phyloP scores from a whole-genome alignment of 2,797 vertebrate genomes.

The Mus spretus region DNA sequence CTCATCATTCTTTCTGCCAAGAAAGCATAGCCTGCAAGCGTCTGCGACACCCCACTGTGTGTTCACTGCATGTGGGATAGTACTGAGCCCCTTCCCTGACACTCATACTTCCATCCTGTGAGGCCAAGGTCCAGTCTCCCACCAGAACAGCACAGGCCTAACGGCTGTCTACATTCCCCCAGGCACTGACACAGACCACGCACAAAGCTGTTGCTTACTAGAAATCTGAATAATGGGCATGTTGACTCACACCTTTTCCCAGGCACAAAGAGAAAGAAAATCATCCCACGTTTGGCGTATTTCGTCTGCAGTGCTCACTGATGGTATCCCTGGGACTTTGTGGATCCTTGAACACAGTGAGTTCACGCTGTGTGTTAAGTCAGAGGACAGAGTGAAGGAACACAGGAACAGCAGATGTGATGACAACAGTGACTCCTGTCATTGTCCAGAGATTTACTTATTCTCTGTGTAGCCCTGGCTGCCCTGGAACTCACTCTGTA shows the following conservation, averaged over 20 bases:
- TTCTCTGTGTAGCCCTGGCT: too few species aligned
- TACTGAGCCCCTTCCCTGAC: not conserved
- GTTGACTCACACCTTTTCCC: not conserved
- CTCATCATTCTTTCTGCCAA: not conserved
- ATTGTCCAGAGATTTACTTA: not conserved
- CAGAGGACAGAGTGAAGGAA: not conserved
- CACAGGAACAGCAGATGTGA: accelerated
- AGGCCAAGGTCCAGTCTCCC: not conserved
- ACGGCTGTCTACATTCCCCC: not conserved
- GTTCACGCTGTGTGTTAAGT: not conserved
- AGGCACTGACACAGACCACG: not conserved
- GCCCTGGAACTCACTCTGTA: too few species aligned
- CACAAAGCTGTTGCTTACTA: not conserved
- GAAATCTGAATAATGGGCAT: not conserved
- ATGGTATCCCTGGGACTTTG: not conserved
- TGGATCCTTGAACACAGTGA: not conserved
- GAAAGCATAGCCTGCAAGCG: not conserved
- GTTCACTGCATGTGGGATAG: not conserved
- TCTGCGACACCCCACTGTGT: not conserved
- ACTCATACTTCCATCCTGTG: not conserved
- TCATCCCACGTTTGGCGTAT: not conserved
- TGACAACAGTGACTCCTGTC: not conserved
- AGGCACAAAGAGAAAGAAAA: slow-evolving; percentile 24
- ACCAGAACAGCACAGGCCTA: not conserved
- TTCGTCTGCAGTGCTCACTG: not conserved